These are phyloP conservation scores for Arctocebus calabarensis DNA, from an alignment of 2,797 vertebrate species.

Conservation along the genomic window DNA sequence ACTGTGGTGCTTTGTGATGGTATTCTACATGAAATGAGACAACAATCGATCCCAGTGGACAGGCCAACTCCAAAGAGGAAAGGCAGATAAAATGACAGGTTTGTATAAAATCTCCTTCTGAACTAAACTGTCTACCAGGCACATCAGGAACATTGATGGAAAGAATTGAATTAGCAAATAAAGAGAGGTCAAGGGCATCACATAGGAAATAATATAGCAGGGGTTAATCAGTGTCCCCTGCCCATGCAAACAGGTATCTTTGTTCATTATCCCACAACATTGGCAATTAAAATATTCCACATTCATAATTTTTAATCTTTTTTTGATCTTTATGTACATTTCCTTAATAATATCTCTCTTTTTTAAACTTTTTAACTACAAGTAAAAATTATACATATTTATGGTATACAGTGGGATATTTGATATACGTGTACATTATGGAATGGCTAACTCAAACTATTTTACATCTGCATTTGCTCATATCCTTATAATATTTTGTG, in stretches of 20 bases:
- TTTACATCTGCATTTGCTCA: neutral
- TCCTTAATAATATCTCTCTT: neutral
- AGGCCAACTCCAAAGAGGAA: neutral
- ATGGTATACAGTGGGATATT: neutral
- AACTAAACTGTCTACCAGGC: neutral
- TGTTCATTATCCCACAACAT: rapidly evolving
- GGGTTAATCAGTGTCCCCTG: neutral
- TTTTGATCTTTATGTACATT: neutral
- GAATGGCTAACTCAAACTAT: neutral
- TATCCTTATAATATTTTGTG: neutral
- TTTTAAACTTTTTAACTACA: neutral
- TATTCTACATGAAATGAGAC: neutral
- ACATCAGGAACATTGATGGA: neutral
- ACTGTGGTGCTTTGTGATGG: neutral
- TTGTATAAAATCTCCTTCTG: neutral
- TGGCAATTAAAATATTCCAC: neutral
- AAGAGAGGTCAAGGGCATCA: neutral
- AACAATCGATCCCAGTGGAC: neutral
- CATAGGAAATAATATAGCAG: neutral
- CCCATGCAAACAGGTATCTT: neutral
- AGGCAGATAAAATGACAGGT: neutral
- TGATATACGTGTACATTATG: neutral
- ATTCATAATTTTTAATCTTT: neutral
- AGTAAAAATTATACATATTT: neutral
- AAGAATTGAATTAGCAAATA: rapidly evolving